These are phyloP conservation scores for Drosophila ironensis DNA, from an alignment of 1,140 invertebrate genomes.

Conservation along the genomic window DNA sequence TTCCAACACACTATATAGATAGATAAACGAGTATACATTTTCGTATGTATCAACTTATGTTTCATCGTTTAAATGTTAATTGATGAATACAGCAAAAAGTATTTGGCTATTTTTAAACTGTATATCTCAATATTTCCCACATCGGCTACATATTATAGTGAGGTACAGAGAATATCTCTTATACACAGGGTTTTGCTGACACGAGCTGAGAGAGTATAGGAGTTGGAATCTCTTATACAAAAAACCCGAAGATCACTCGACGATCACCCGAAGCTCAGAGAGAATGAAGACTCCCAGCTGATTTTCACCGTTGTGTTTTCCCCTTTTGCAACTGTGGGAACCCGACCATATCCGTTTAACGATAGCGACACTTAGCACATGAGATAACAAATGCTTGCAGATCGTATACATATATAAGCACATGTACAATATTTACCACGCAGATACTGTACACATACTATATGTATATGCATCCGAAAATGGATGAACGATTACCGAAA, in stretches of 20 bases:
- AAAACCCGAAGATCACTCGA: not conserved
- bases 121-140: constrained; percentile 62
- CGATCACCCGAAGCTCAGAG: too few species aligned
- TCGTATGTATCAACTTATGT: constrained; percentile 59
- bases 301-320: too few species aligned
- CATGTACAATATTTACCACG: too few species aligned
- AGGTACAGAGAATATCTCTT: constrained; percentile 8
- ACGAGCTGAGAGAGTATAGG: constrained; percentile 17
- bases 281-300: constrained; percentile 40
- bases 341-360: too few species aligned
- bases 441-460: too few species aligned
- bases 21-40: too few species aligned
- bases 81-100: constrained; percentile 57
- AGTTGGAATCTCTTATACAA: not conserved
- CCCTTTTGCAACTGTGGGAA: too few species aligned
- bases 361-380: too few species aligned
- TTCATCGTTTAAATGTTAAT: constrained; percentile 68
- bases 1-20: constrained; percentile 3
- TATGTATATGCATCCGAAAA: too few species aligned
- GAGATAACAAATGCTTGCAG: constrained; percentile 31
- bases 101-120: constrained; percentile 52
- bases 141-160: constrained; percentile 57
- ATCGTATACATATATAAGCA: constrained; percentile 2
- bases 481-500: too few species aligned
- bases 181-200: constrained; percentile 58